A percentile compares a stretch with the other conserved stretches of the same genome.
Evolutionary conservation across 2,888 invertebrate species (phyloP).

Genomic region (Entomobrya proxima): DNA sequence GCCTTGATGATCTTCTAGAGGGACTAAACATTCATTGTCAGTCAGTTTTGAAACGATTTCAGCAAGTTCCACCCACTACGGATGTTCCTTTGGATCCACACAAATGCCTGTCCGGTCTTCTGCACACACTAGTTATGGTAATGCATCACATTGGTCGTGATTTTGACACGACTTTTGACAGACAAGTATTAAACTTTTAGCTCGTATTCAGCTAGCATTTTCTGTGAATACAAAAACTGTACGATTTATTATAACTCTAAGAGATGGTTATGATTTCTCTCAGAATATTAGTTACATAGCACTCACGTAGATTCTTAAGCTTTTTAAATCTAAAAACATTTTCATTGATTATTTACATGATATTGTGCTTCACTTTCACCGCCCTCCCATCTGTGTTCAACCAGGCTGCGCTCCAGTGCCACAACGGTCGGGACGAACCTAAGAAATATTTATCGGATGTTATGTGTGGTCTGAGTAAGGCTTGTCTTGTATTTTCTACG

Average conservation of each 20-base stretch:
- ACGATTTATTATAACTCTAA: too few species aligned
- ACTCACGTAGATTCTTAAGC: neutral
- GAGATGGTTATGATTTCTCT: too few species aligned
- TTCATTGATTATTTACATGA: constrained; percentile 56
- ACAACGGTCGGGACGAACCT: constrained; percentile 73
- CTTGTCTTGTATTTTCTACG: constrained; percentile 80
- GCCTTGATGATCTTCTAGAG: constrained; percentile 75
- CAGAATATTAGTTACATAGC: neutral
- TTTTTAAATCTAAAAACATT: constrained; percentile 13
- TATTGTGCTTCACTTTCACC: constrained; percentile 21
- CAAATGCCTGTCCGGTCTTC: constrained; percentile 74
- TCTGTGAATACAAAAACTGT: too few species aligned
- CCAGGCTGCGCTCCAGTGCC: constrained; percentile 74
- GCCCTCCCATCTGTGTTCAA: constrained; percentile 6
- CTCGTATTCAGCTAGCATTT: too few species aligned
- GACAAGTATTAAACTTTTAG: too few species aligned
- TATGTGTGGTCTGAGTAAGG: constrained; percentile 80
- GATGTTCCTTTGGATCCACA: constrained; percentile 75
- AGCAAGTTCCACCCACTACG: constrained; percentile 75
- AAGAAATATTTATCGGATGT: constrained; percentile 77
- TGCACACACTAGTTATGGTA: constrained; percentile 74
- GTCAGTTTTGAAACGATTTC: constrained; percentile 74
- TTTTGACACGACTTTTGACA: too few species aligned
- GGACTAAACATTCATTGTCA: constrained; percentile 74
- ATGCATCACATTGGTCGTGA: too few species aligned